Conservation (phyloP, 2,113 vertebrate genomes). For the Labrus mixtus region DNA sequence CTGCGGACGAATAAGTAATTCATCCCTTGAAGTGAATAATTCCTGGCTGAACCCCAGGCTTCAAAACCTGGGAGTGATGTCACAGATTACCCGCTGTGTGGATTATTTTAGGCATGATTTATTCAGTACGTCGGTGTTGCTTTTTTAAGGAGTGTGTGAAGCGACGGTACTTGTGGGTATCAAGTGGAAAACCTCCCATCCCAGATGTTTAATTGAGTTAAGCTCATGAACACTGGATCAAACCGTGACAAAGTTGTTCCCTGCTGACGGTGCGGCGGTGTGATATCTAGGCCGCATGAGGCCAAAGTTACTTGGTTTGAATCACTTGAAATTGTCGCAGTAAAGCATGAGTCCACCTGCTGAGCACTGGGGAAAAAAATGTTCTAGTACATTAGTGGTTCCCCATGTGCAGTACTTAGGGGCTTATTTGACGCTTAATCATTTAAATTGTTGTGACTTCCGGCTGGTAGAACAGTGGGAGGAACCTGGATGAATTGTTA, state of each 20-base stretch:
- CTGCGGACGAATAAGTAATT: not conserved
- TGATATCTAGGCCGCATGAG: slow-evolving; percentile 22
- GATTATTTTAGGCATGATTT: slow-evolving; percentile 12
- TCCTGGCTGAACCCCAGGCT: not conserved
- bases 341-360: not conserved
- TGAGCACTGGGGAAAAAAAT: slow-evolving; percentile 1
- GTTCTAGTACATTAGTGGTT: slow-evolving; percentile 11
- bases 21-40: slow-evolving; percentile 22
- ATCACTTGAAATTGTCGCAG: slow-evolving; percentile 27
- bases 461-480: slow-evolving; percentile 20
- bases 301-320: slow-evolving; percentile 19
- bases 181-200: slow-evolving; percentile 13
- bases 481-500: slow-evolving; percentile 37
- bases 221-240: slow-evolving; percentile 20
- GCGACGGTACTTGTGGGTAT: not conserved
- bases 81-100: not conserved
- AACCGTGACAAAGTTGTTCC: not conserved
- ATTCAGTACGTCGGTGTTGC: slow-evolving; percentile 12
- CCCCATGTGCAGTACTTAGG: slow-evolving; percentile 9
- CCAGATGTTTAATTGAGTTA: slow-evolving; percentile 35
- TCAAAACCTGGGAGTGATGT: not conserved
- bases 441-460: slow-evolving; percentile 39
- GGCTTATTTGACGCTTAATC: slow-evolving; percentile 32
- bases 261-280: slow-evolving; percentile 10
- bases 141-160: not conserved